phyloP scores from a whole-genome alignment of 2,797 vertebrate species.

The Sebastes alutus region DNA sequence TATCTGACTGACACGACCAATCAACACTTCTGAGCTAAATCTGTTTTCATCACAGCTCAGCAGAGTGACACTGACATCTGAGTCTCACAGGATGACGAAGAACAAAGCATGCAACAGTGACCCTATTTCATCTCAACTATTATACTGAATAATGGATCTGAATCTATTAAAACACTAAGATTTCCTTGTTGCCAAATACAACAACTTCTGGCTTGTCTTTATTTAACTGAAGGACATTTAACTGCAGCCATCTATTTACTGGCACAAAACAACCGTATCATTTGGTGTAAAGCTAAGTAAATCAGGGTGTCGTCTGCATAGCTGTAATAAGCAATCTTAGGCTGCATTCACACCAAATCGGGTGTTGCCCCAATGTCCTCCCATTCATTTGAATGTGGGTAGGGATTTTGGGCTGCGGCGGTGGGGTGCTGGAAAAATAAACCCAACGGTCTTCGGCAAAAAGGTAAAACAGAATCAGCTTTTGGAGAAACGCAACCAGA shows the following conservation, averaged over 20 bases:
- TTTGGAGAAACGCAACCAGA: too few relatives aligned
- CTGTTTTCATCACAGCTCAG: slow-evolving; percentile 1
- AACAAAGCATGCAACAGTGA: neutral
- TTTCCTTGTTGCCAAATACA: neutral
- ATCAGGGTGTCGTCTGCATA: neutral
- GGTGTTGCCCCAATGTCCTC: too few relatives aligned
- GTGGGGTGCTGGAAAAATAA: too few relatives aligned
- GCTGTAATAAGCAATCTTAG: neutral
- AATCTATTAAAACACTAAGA: too few relatives aligned
- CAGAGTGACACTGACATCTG: slow-evolving; percentile 30
- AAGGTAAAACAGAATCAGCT: too few relatives aligned
- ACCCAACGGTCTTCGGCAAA: too few relatives aligned
- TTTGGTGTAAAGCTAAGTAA: neutral
- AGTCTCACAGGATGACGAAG: slow-evolving; percentile 13
- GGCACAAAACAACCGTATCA: too few relatives aligned
- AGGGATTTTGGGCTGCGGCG: too few relatives aligned
- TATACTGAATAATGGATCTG: neutral
- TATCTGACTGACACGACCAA: slow-evolving; percentile 1
- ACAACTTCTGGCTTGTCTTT: neutral
- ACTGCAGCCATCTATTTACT: neutral
- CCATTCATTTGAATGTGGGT: too few relatives aligned
- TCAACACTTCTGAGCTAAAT: slow-evolving; percentile 29
- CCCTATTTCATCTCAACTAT: neutral
- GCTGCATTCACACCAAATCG: too few relatives aligned
- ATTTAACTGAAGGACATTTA: neutral